Base-by-base conservation (phyloP, 2,888 invertebrate species). In the Ariolimax columbianus region DNA sequence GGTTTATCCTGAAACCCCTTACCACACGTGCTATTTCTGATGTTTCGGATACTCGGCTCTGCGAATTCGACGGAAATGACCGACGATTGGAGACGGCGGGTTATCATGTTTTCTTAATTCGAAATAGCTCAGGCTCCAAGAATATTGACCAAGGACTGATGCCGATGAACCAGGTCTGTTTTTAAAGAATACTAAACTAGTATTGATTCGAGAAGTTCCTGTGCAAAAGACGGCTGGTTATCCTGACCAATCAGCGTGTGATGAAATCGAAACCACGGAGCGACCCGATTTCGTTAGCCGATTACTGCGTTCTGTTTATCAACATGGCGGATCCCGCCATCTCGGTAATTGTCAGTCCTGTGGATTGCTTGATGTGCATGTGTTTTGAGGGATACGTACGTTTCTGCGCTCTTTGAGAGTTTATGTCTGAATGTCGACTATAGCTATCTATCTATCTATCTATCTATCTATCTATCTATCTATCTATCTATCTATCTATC, bases 121-220 rank as follows among this genome's bases (percentile, higher is more conserved):
- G 51, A 47, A 51, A 51, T 77, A n/a, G 77, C 23, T 11, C 17
- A 47, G 55, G 26, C 51, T n/a, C 7, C 51, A 33, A 26, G 78
- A 78, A 63, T 33, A 78, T 78, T 78, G 78, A 78, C 78, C 43
- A 47, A 78, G 43, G 63, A 59, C 78, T 63, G 78, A 59, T 78
- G 63, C 63, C 63, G 78, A 78, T 78, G 23, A 19, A 78, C 9
- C 78, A 30, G 63, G 26, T 36, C 63, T 26, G 78, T 55, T 30
- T 17, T 14, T 26, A 30, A 6, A 9, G 47, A 51, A 30, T 73
- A 7, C 40, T 40, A 38, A 36, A 26, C 6, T 26, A 38, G 9
- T 73, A 73, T 73, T 40, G 73, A 73, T 73, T 73, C 9, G 11
- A n/a, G 2, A 26, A 73, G 23, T 40, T 70, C 73, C 73, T 9